Base-by-base conservation (phyloP, 2,888 invertebrate species). In the Andrena hattorfiana region DNA sequence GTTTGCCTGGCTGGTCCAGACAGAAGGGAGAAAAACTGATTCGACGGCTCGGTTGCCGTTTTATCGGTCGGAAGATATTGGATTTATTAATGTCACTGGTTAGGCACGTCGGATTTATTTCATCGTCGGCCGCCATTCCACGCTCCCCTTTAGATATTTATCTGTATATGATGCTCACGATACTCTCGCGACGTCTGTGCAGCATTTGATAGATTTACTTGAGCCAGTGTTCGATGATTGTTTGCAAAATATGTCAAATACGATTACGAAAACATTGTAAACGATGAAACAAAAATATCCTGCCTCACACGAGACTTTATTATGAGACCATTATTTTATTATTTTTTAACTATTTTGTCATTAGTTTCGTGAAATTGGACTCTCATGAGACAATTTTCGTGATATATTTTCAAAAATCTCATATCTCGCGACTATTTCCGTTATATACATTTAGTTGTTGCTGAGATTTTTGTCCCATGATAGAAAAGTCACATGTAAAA, bases 11-110 rank as follows among this genome's bases (percentile, higher is more conserved):
- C 81, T 77, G 73, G 51, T 20, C 64, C 63, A 68, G 62, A 60
- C 79, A 80, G 69, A 73, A 72, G 76, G 83, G 84, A 69, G 79
- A 79, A 77, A 80, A 79, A 80, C 73, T 87, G 75, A 83, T 83
- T 74, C 81, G 73, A 75, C 68, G 85, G 78, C 87, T 87, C 85
- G 86, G 86, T 90, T 89, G 86, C 84, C 91, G 90, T 92, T 93
- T 93, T 92, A 92, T 93, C 89, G 92, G 85, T 91, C 86, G 91
- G 91, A 93, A 92, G 92, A 92, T 92, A 93, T 91, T 90, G 88
- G 90, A 92, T 92, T 90, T 90, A 93, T 93, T 92, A 92, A 92
- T 89, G 89, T 90, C 90, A 87, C 91, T 91, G 93, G 90, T 90
- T 89, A 89, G 85, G 85, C 88, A 87, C 87, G 78, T 85, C 84